A percentile compares a stretch with the other conserved stretches of the same genome.
phyloP scores from a whole-genome alignment of 30 jellyfish, hydroid and myxozoan genomes.

The Catostylus mosaicus region DNA sequence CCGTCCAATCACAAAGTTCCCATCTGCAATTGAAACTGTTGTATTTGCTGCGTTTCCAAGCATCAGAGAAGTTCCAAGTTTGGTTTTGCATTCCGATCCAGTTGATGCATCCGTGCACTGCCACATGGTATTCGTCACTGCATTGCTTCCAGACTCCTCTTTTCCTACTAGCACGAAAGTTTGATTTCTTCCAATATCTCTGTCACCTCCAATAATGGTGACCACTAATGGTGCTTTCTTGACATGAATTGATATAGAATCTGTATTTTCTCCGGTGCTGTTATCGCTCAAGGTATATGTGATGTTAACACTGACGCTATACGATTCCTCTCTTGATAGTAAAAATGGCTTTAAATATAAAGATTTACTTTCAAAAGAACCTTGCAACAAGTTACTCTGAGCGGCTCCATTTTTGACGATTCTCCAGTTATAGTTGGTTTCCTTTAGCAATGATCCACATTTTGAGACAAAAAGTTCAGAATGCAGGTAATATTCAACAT shows the following conservation, averaged over 20 bases:
- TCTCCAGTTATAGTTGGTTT: constrained; percentile 30
- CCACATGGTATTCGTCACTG: constrained; percentile 27
- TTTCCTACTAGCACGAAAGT: constrained; percentile 28
- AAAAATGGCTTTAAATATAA: constrained; percentile 28
- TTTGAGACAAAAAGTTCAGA: constrained; percentile 29
- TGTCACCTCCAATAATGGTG: constrained; percentile 62
- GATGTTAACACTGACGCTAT: constrained; percentile 9
- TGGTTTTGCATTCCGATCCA: constrained; percentile 7
- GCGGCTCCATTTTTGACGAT: constrained; percentile 3
- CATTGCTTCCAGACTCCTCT: constrained; percentile 5
- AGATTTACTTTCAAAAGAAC: not conserved
- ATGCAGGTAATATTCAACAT: not conserved
- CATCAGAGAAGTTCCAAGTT: constrained; percentile 1
- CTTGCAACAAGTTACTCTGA: not conserved
- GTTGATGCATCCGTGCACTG: constrained; percentile 32
- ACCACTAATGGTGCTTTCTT: constrained; percentile 6
- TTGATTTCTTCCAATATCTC: constrained; percentile 48
- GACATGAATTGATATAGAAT: constrained; percentile 21
- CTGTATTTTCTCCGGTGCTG: constrained; percentile 24
- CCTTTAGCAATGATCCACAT: constrained; percentile 32
- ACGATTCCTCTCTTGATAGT: not conserved
- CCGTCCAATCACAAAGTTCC: constrained; percentile 32
- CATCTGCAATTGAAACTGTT: constrained; percentile 23
- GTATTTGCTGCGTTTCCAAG: constrained; percentile 15
- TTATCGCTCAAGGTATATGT: constrained; percentile 10